These are phyloP conservation scores for Trichosurus vulpecula DNA, from an alignment of 2,797 vertebrate genomes.

Conservation along the genomic window DNA sequence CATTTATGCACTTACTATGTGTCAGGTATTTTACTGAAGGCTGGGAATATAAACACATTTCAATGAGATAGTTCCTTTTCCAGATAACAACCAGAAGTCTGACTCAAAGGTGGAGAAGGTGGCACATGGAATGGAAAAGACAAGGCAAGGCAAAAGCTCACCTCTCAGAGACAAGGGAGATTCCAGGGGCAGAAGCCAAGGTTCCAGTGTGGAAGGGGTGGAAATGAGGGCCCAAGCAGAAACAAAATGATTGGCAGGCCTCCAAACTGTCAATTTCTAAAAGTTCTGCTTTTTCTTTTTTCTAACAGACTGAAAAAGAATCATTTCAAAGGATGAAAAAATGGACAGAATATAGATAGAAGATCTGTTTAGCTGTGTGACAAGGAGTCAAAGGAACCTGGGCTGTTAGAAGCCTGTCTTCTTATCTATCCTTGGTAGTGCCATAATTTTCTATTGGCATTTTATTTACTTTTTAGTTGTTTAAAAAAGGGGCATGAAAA, in stretches of 20 bases:
- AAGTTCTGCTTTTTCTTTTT: not conserved
- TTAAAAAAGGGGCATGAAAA: not conserved
- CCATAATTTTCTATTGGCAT: not conserved
- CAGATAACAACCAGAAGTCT: not conserved
- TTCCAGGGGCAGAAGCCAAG: not conserved
- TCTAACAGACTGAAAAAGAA: not conserved
- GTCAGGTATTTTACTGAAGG: not conserved
- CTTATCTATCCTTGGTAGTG: not conserved
- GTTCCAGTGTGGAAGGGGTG: not conserved
- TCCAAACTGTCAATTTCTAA: not conserved
- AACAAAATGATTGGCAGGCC: not conserved
- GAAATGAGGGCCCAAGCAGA: not conserved
- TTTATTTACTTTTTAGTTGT: not conserved
- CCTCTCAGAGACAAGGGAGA: slow-evolving; percentile 4
- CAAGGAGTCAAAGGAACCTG: not conserved
- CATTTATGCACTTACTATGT: not conserved
- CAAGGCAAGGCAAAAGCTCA: not conserved
- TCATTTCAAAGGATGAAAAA: not conserved
- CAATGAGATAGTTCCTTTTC: not conserved
- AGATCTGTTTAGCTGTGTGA: not conserved
- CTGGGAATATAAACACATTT: not conserved
- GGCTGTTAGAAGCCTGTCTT: not conserved
- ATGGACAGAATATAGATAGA: not conserved
- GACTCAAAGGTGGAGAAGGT: no score
- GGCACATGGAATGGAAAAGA: not conserved